Conservation (phyloP, 2,797 vertebrate species). For the Artibeus jamaicensis region DNA sequence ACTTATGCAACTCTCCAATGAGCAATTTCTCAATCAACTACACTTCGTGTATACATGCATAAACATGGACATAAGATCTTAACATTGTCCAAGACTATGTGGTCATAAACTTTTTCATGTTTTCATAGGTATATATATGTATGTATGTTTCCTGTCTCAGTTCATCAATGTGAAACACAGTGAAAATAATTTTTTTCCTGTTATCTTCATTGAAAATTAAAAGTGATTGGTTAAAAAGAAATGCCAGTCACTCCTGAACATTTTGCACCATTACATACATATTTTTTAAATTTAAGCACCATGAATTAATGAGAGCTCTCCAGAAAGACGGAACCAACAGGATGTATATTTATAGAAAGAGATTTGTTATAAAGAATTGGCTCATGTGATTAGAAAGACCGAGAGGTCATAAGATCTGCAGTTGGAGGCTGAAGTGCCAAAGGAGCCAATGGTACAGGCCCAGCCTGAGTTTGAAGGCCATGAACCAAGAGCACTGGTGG, state of each 20-base stretch:
- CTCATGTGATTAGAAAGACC: neutral
- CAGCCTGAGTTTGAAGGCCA: neutral
- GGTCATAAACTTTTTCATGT: slow-evolving; percentile 8
- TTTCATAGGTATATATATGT: neutral
- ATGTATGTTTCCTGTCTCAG: slow-evolving; percentile 47
- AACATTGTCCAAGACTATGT: neutral
- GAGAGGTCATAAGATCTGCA: neutral
- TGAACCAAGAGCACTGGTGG: neutral
- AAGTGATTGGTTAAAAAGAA: neutral
- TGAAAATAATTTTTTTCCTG: slow-evolving; percentile 56
- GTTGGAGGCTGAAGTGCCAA: neutral
- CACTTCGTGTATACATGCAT: neutral
- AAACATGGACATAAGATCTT: neutral
- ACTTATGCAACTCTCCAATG: neutral
- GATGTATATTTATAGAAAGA: neutral
- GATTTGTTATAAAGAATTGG: neutral
- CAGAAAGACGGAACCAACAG: neutral
- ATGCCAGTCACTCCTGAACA: neutral
- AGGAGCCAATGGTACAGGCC: neutral
- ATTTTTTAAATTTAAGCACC: neutral
- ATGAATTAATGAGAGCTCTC: neutral
- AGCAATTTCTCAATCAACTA: neutral
- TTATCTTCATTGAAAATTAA: slow-evolving; percentile 39
- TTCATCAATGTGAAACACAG: slow-evolving; percentile 45
- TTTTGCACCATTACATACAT: neutral